Base-by-base conservation (phyloP, 2,888 invertebrate species). In the Drosophila kokeensis region DNA sequence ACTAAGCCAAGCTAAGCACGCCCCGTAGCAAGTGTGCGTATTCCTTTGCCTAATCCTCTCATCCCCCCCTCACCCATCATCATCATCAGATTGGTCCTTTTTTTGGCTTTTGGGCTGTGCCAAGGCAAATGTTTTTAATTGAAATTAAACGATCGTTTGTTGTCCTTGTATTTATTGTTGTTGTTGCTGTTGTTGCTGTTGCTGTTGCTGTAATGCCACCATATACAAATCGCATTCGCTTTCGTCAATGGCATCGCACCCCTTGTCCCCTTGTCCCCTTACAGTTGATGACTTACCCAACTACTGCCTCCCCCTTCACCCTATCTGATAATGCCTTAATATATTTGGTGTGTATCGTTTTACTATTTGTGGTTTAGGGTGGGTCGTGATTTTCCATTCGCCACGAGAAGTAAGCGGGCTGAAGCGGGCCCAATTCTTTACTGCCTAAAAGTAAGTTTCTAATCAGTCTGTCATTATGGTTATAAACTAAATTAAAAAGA, bases 91-190 rank as follows among this genome's bases (percentile, higher is more conserved):
- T 52, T 77, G 77, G 83, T 88, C 81, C 84, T 48, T 59, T 59
- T 81, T 92, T 91, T 92, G 91, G 91, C 91, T 91, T 92, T 90
- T 81, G 86, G 65, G 73, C 80, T 80, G 68, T 69, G 80, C 77
- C 79, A 83, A 87, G 78, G 82, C 82, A 83, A 92, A 92, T 91
- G 89, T 90, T 92, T 92, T 91, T 92, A 92, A 92, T 92, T 92
- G 91, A 92, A 92, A 91, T 92, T 92, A 92, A 92, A 92, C 89
- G 92, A 92, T 92, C 92, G 87, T 83, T 87, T 87, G 88, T 81
- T 86, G 76, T 69, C 70, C 69, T 69, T 79, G 75, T 83, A 62
- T 30, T 11, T n/a, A 58, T 63, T 78, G 69, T 83, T 83, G 69
- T 49, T 71, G 72, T 79, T 78, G 79, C 78, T 74, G 71, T 57